Percentiles rank a stretch among this genome's conserved stretches.
phyloP scores from a whole-genome alignment of 2,888 invertebrate genomes.

The Pristionchus maxplancki region DNA sequence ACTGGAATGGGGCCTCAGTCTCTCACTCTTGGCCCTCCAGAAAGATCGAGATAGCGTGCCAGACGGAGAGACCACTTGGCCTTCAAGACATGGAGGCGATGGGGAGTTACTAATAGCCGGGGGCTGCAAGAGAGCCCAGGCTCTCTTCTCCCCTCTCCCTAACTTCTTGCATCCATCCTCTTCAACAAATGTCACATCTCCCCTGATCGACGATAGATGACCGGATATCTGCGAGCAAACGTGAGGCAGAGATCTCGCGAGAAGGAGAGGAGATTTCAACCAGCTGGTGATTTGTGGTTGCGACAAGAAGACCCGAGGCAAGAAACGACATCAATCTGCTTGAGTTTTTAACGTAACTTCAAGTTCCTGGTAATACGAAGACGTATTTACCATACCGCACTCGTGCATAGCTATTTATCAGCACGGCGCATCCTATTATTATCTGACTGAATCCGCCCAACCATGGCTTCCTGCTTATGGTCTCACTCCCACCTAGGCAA shows the following conservation, averaged over 20 bases:
- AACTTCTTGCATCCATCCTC: not conserved
- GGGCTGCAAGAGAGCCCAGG: not conserved
- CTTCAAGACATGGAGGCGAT: not conserved
- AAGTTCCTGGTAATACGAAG: too few species aligned
- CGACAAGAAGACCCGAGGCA: not conserved
- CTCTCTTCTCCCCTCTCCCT: not conserved
- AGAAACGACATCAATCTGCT: not conserved
- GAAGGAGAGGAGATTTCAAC: not conserved
- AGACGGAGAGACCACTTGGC: not conserved
- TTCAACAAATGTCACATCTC: not conserved
- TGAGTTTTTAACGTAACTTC: too few species aligned
- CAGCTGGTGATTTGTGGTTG: slow-evolving; percentile 25
- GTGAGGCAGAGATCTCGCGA: not conserved
- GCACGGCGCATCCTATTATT: not conserved
- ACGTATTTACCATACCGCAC: too few species aligned
- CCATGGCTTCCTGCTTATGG: not conserved
- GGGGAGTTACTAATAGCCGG: slow-evolving; percentile 26
- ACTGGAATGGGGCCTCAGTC: not conserved
- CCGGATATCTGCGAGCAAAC: not conserved
- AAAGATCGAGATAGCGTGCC: too few species aligned
- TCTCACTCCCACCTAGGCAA: not conserved
- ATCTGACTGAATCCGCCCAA: not conserved
- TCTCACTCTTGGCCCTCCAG: not conserved
- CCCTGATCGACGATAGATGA: slow-evolving; percentile 5
- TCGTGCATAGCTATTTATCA: not conserved